These are phyloP conservation scores for Malurus alboscapulatus DNA, from an alignment of 2,113 vertebrate genomes.

Conservation along the genomic window DNA sequence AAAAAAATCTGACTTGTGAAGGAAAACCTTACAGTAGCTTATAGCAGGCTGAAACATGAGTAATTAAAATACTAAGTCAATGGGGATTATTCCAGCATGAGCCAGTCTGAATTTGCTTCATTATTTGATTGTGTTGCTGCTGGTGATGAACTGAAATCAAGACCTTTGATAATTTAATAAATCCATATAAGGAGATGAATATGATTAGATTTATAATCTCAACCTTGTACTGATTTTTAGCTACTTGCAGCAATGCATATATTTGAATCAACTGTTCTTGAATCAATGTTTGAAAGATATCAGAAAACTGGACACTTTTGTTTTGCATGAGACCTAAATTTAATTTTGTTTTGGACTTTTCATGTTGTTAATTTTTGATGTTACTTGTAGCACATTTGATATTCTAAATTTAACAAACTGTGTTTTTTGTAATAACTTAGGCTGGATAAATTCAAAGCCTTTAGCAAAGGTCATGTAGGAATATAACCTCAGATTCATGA, in stretches of 20 bases:
- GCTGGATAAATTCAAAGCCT: not conserved
- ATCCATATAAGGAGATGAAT: not conserved
- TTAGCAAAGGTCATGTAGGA: not conserved
- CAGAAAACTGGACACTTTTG: not conserved
- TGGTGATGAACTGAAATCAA: slow-evolving; percentile 30
- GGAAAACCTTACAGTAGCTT: not conserved
- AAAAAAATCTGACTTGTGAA: not conserved
- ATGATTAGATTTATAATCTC: not conserved
- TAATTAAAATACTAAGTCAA: slow-evolving; percentile 3
- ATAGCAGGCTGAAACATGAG: not conserved
- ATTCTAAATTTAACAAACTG: not conserved
- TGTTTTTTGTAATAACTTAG: not conserved
- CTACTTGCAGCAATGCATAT: not conserved
- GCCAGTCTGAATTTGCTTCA: slow-evolving; percentile 8
- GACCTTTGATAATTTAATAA: slow-evolving; percentile 38
- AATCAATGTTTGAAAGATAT: not conserved
- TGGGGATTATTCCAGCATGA: slow-evolving; percentile 10
- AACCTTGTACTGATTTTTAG: not conserved
- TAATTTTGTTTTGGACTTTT: not conserved
- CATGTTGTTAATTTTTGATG: not conserved
- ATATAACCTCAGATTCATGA: not conserved
- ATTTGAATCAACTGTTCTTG: not conserved
- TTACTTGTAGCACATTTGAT: not conserved
- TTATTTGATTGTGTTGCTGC: slow-evolving; percentile 29
- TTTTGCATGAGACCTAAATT: not conserved